phyloP scores from a whole-genome alignment of 2,888 invertebrate genomes.

The Lampropteryx suffumata region DNA sequence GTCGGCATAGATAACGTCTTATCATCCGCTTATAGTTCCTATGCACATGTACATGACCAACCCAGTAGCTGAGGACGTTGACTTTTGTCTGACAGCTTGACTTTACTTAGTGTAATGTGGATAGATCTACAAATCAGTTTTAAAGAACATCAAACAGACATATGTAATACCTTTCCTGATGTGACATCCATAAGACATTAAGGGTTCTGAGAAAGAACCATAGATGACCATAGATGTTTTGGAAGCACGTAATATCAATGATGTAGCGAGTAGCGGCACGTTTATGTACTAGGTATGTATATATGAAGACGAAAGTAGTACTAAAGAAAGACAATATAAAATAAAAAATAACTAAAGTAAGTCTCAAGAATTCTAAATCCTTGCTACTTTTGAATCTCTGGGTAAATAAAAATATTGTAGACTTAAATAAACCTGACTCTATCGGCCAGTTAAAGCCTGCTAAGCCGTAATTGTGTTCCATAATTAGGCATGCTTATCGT shows the following conservation, averaged over 20 bases:
- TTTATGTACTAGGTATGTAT: too few species aligned
- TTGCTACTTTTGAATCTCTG: background rate
- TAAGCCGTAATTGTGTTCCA: slow-evolving; percentile 24
- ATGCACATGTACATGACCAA: slow-evolving; percentile 63
- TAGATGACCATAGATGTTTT: too few species aligned
- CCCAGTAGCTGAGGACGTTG: slow-evolving; percentile 61
- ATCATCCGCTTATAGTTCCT: slow-evolving; percentile 80
- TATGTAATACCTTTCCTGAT: too few species aligned
- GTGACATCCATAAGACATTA: too few species aligned
- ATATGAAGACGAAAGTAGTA: too few species aligned
- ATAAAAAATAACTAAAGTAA: too few species aligned
- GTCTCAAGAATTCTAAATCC: too few species aligned
- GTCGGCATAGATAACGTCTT: slow-evolving; percentile 71
- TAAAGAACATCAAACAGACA: too few species aligned
- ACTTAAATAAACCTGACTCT: background rate
- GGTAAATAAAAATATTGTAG: background rate
- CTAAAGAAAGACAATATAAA: too few species aligned
- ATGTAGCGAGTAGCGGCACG: too few species aligned
- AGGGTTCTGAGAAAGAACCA: too few species aligned
- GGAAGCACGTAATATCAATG: too few species aligned
- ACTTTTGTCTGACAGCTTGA: slow-evolving; percentile 58
- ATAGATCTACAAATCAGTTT: background rate
- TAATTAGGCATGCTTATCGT: slow-evolving; percentile 35
- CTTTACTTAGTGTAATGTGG: slow-evolving; percentile 10
- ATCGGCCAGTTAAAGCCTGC: slow-evolving; percentile 9